A percentile compares a stretch with the other conserved stretches of the same genome.
Evolutionary conservation across 2,888 invertebrate genomes (phyloP).

Genomic region (Drosophila eohydei): DNA sequence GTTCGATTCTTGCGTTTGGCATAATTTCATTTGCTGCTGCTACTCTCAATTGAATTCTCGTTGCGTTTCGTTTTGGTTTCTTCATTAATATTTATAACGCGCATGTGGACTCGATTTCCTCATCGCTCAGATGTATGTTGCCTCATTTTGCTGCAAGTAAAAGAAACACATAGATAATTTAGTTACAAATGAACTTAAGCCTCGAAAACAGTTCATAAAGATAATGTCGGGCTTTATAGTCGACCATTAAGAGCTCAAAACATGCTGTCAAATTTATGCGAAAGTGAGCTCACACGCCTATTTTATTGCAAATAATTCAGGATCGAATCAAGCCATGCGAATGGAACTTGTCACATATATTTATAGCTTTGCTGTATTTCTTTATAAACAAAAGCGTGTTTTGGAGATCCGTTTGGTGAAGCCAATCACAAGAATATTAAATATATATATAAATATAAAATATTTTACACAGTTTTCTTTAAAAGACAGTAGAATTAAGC

Average conservation of each 20-base stretch:
- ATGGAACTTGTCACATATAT: neutral
- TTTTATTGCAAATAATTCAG: neutral
- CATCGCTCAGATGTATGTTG: conserved; percentile 56
- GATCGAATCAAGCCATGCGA: conserved; percentile 1
- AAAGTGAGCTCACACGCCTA: conserved; percentile 9
- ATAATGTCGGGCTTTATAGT: conserved; percentile 12
- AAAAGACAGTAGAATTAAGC: too few relatives aligned
- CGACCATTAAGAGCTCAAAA: neutral
- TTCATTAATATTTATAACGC: conserved; percentile 62
- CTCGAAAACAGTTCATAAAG: conserved; percentile 17
- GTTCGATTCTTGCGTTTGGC: conserved; percentile 47
- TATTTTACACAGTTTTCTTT: too few relatives aligned
- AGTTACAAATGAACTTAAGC: conserved; percentile 36
- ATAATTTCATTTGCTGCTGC: conserved; percentile 34
- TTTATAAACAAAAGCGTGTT: neutral
- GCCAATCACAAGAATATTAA: too few relatives aligned
- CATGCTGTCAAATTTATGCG: conserved; percentile 22
- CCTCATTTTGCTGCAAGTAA: conserved; percentile 56
- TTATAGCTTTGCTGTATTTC: neutral
- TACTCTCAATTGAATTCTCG: conserved; percentile 43
- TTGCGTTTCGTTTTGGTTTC: conserved; percentile 37
- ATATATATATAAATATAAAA: too few relatives aligned
- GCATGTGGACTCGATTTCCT: conserved; percentile 67
- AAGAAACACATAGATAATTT: conserved; percentile 24
- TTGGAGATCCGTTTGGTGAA: neutral